These are phyloP conservation scores for Periplaneta americana DNA, from an alignment of 1,140 invertebrate species.

Conservation along the genomic window DNA sequence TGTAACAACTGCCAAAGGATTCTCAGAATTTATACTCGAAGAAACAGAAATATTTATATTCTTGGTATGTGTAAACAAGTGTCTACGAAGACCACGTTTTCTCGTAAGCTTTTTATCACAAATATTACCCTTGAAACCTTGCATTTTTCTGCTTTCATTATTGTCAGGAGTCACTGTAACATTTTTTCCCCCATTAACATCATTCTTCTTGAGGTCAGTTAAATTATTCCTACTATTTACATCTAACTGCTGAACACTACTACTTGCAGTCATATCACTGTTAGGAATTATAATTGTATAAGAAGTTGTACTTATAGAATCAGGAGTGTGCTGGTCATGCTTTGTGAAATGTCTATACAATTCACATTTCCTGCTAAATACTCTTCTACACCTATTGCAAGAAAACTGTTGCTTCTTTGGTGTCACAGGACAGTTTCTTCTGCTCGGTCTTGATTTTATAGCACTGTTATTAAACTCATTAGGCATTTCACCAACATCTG, in stretches of 20 bases:
- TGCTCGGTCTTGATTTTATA: background rate
- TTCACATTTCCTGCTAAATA: background rate
- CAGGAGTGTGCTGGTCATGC: background rate
- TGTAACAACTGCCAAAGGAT: background rate
- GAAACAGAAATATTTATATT: background rate
- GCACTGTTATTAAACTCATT: background rate
- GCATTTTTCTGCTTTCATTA: background rate
- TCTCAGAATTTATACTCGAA: background rate
- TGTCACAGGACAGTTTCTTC: background rate
- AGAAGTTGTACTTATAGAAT: background rate
- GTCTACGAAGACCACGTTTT: constrained; percentile 20
- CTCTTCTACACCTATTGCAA: background rate
- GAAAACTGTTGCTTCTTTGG: background rate
- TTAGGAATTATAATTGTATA: background rate
- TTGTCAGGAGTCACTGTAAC: too few species aligned
- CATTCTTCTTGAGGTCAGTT: background rate
- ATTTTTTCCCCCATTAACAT: background rate
- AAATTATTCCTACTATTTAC: background rate
- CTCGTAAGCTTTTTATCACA: constrained; percentile 25
- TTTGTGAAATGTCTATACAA: background rate
- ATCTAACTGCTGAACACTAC: background rate
- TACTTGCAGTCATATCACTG: background rate
- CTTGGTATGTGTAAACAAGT: constrained; percentile 19
- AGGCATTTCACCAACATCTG: background rate
- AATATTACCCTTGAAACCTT: constrained; percentile 17